Conservation (phyloP, 2,113 vertebrate genomes). For the Balaenoptera acutorostrata region DNA sequence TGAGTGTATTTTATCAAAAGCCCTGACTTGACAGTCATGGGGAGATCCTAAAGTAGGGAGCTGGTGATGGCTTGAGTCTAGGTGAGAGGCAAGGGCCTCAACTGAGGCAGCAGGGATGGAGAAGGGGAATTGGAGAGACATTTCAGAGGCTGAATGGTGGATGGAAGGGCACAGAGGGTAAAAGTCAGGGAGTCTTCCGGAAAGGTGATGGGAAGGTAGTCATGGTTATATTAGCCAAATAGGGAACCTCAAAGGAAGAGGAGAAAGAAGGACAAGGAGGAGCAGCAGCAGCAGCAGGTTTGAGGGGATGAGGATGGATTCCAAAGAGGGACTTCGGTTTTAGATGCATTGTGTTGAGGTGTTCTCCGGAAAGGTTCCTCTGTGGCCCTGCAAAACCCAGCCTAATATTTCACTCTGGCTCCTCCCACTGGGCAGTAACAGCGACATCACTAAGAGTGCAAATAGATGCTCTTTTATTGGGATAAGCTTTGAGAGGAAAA, state of each 20-base stretch:
- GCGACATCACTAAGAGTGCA: neutral
- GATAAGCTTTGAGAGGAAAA: neutral
- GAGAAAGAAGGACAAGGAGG: neutral
- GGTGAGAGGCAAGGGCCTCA: neutral
- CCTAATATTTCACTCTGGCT: neutral
- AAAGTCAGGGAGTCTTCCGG: neutral
- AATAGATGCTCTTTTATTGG: neutral
- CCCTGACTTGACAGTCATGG: neutral
- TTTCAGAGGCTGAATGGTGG: neutral
- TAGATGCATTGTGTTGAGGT: neutral
- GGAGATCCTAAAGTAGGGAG: neutral
- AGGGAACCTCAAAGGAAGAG: neutral
- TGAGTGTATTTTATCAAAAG: neutral
- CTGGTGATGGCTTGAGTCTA: neutral
- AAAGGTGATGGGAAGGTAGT: neutral
- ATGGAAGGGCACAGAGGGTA: neutral
- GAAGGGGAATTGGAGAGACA: neutral
- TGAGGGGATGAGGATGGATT: neutral
- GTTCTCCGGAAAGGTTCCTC: neutral
- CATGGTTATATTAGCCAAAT: neutral
- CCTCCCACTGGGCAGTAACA: neutral
- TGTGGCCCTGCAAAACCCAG: neutral
- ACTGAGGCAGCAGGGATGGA: neutral
- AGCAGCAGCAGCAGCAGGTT: neutral
- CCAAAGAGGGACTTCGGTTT: neutral